Conservation (phyloP, 2,888 invertebrate species). For the Archaeoteleia sp. region DNA sequence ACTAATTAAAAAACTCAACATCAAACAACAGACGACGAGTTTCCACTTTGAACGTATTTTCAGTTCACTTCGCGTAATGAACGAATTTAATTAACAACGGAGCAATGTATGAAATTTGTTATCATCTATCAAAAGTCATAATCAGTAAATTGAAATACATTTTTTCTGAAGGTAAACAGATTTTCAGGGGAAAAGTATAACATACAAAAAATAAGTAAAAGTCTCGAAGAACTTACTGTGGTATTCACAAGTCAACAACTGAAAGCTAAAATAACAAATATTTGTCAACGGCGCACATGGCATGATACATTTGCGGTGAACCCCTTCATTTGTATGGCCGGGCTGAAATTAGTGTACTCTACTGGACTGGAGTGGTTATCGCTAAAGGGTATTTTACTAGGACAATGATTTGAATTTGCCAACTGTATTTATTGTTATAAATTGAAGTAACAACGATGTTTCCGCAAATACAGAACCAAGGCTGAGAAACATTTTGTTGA, state of each 20-base stretch:
- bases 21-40: no score
- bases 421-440: slow-evolving; percentile 50
- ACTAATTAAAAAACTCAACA: no score
- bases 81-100: no score
- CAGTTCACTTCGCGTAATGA: no score
- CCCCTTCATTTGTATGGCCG: slow-evolving; percentile 73
- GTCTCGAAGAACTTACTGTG: slow-evolving; percentile 1
- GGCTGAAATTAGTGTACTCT: slow-evolving; percentile 69
- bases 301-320: slow-evolving; percentile 65
- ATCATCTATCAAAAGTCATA: no score
- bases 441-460: slow-evolving; percentile 58
- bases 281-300: slow-evolving; percentile 65
- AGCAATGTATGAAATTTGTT: no score
- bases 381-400: slow-evolving; percentile 64
- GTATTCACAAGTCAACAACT: slow-evolving; percentile 52
- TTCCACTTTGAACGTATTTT: no score
- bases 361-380: slow-evolving; percentile 56
- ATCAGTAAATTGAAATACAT: no score
- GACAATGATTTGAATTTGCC: slow-evolving; percentile 51
- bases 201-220: slow-evolving; percentile 12
- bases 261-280: slow-evolving; percentile 71
- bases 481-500: no score
- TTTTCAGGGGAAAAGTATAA: slow-evolving; percentile 12
- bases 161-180: no score
- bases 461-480: slow-evolving; percentile 63